Base-by-base conservation (phyloP, 1,140 invertebrate genomes). In the Plutomurus gul region DNA sequence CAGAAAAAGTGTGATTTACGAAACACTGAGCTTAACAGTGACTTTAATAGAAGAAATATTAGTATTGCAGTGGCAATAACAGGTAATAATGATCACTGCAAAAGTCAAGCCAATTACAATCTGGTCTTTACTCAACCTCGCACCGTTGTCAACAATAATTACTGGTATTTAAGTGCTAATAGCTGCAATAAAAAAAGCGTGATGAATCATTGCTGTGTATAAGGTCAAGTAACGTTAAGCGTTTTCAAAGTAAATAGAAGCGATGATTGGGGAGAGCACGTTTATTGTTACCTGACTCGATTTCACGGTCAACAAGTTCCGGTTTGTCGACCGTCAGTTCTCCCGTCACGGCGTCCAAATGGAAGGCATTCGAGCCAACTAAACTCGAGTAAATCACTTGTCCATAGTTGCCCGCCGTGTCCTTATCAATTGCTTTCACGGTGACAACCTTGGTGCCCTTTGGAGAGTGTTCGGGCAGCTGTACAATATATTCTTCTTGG, bases 251-350 rank as follows among this genome's bases (percentile, higher is more conserved):
- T 4, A 65, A 65, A 30, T 65, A 65, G 4, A 2, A 1, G 20
- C 8, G 4, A 18, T 47, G 11, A 4, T 47, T 20, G 43, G n/a
- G n/a, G 20, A 20, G 4, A 4, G 13, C 20, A 60, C n/a, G 22
- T 30, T 49, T 46, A 46, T 56, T 73, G 46, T n/a, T 83, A 88
- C 87, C 86, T 76, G 91, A 88, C 84, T 91, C 90, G 11, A 89
- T 87, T 88, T 98, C 96, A 47, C 96, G 90, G 86, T 98, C 96
- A 75, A 98, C 73, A 6, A 92, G 22, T 89, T 89, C 70, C 91
- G 90, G 75, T 89, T 91, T 82, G 92, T 91, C 91, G 1, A 96
- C 91, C 1, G 91, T 92, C 75, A 98, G 92, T 25, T 92, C 84
- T 6, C 96, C 96, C 10, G 91, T 91, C 43, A 91, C 87, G 25